Conservation (phyloP, 2,888 invertebrate species). For the Euproctis similis region DNA sequence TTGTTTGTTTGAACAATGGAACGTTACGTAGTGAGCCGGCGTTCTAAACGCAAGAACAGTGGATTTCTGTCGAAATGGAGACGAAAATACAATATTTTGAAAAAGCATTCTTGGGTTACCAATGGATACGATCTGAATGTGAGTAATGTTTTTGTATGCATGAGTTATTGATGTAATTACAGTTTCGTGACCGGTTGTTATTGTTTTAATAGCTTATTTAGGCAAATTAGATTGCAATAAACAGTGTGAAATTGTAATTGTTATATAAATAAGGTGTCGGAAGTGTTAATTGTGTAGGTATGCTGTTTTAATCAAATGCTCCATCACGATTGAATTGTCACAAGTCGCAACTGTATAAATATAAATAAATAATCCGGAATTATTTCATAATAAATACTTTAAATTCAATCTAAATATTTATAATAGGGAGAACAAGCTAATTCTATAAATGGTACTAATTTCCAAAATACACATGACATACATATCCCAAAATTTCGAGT, state of each 20-base stretch:
- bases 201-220: slow-evolving; percentile 5
- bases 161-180: slow-evolving; percentile 2
- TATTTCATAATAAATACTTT: too few species aligned
- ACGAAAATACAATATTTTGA: slow-evolving; percentile 51
- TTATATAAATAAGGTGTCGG: slow-evolving; percentile 2
- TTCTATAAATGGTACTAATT: too few species aligned
- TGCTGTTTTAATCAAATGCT: too few species aligned
- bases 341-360: too few species aligned
- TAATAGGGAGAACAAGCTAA: too few species aligned
- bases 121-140: slow-evolving; percentile 63
- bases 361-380: too few species aligned
- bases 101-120: slow-evolving; percentile 50
- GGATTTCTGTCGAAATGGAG: slow-evolving; percentile 58
- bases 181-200: not conserved
- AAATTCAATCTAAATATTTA: too few species aligned
- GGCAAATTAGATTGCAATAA: not conserved
- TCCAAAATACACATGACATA: too few species aligned
- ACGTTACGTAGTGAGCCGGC: slow-evolving; percentile 54
- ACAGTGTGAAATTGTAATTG: slow-evolving; percentile 1
- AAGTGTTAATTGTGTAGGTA: too few species aligned
- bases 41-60: slow-evolving; percentile 54
- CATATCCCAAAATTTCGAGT: too few species aligned
- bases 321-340: too few species aligned
- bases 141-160: slow-evolving; percentile 29
- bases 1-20: slow-evolving; percentile 46